Evolutionary conservation across 1,140 invertebrate genomes (phyloP).

Genomic region (Zaprionus lachaisei): DNA sequence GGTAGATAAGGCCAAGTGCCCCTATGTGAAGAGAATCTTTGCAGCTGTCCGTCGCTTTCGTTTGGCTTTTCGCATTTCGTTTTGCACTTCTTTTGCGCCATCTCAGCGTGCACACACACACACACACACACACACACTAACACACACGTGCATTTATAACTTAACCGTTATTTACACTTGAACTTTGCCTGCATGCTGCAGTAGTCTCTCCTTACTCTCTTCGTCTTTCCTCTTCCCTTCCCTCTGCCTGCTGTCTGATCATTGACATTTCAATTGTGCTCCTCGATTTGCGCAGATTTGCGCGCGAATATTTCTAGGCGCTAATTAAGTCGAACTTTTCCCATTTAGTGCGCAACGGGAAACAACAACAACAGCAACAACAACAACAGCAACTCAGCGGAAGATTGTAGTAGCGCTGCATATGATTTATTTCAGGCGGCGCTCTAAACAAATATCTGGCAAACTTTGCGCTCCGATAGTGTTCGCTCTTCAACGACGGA

Average conservation of each 20-base stretch:
- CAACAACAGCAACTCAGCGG: background rate
- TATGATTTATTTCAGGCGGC: slow-evolving; percentile 72
- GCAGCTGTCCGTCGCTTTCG: slow-evolving; percentile 9
- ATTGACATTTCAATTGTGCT: slow-evolving; percentile 53
- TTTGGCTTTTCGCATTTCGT: slow-evolving; percentile 16
- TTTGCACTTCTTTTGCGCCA: no score
- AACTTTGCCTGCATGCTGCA: slow-evolving; percentile 19
- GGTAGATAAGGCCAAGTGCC: slow-evolving; percentile 14
- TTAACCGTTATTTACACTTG: slow-evolving; percentile 62
- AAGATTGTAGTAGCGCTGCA: slow-evolving; percentile 31
- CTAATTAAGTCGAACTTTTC: slow-evolving; percentile 74
- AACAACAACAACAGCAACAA: slow-evolving; percentile 22
- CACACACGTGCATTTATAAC: slow-evolving; percentile 23
- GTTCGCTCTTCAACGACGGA: background rate
- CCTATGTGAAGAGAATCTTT: background rate
- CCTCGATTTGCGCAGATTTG: slow-evolving; percentile 25
- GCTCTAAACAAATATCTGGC: slow-evolving; percentile 68
- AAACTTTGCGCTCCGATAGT: slow-evolving; percentile 47
- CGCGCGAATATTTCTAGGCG: slow-evolving; percentile 34
- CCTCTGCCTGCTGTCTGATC: slow-evolving; percentile 6
- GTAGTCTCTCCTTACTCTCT: background rate
- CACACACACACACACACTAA: background rate
- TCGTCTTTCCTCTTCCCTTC: background rate
- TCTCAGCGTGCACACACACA: background rate
- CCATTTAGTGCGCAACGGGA: slow-evolving; percentile 45